Evolutionary conservation across 2,797 vertebrate species (phyloP).

Genomic region (Acanthornis magna): DNA sequence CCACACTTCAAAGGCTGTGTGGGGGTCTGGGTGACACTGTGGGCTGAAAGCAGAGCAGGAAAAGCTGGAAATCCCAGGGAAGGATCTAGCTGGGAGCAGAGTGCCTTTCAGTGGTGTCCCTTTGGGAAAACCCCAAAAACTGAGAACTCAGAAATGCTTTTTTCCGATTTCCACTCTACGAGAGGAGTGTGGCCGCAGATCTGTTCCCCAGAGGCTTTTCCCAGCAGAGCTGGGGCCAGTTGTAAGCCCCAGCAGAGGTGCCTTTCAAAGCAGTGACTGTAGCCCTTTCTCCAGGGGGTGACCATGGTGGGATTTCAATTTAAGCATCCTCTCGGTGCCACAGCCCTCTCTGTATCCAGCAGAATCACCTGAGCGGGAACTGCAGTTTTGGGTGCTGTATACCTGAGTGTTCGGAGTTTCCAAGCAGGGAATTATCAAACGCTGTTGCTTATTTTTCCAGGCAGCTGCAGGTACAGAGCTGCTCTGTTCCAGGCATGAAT

Average conservation of each 20-base stretch:
- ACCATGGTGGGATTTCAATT: background rate
- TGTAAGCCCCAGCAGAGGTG: background rate
- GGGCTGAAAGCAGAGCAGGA: background rate
- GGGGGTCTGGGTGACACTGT: background rate
- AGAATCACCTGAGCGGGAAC: background rate
- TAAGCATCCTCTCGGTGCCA: background rate
- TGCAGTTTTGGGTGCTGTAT: background rate
- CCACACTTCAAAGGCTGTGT: background rate
- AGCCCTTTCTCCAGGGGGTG: background rate
- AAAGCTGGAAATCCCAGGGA: background rate
- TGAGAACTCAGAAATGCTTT: background rate
- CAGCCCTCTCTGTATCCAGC: background rate
- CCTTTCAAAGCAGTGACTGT: background rate
- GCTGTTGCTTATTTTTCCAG: constrained; percentile 44
- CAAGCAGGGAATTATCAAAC: background rate
- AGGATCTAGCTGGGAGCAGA: background rate
- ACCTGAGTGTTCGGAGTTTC: background rate
- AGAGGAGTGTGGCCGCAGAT: background rate
- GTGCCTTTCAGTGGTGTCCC: background rate
- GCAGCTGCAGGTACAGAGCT: constrained; percentile 50
- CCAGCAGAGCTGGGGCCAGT: background rate
- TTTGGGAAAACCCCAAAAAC: background rate
- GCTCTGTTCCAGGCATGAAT: constrained; percentile 8
- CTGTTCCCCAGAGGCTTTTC: background rate
- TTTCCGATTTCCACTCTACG: fast-evolving